Base-by-base conservation (phyloP, 2,888 invertebrate genomes). In the Phytoseiulus persimilis region DNA sequence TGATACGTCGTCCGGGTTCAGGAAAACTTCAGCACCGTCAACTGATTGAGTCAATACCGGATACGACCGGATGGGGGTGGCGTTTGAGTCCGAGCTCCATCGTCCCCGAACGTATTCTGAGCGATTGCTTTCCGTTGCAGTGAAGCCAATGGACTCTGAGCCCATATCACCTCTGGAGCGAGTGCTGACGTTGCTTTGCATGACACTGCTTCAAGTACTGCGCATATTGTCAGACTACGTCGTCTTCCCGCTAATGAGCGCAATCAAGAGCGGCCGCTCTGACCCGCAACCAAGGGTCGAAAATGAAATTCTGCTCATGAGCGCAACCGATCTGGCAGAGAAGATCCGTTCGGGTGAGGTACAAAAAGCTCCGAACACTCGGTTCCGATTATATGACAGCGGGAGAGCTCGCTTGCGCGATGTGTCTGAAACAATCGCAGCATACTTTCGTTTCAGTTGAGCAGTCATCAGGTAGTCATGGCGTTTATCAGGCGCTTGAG, bases 321-420 rank as follows among this genome's bases (percentile, higher is more conserved):
- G 92, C 90, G 93, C 93, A 9, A 92, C 92, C 87, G 91, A 91
- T 45, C 91, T 93, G 33, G 92, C 93, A 0, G 91, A 91, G 84
- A 92, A 92, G 91, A 93, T 93, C 83, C 91, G 93, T 83, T 91
- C 91, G n/a, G 91, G 92, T 91, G 92, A 93, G 92, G 93, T 93
- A 91, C n/a, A n/a, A n/a, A n/a, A n/a, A n/a, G n/a, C n/a, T n/a
- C n/a, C n/a, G n/a, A n/a, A n/a, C n/a, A n/a, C n/a, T n/a, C n/a
- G n/a, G n/a, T n/a, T n/a, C n/a, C n/a, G n/a, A n/a, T n/a, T n/a
- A n/a, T n/a, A n/a, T n/a, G n/a, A n/a, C n/a, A n/a, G n/a, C n/a
- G n/a, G n/a, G n/a, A n/a, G n/a, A n/a, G n/a, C n/a, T n/a, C n/a
- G 39, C 39, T 6, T 39, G 3, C 5, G 9, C 5, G 39, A 39